phyloP scores from a whole-genome alignment of 2,797 vertebrate genomes.

The Neosilurus mollespiculum region DNA sequence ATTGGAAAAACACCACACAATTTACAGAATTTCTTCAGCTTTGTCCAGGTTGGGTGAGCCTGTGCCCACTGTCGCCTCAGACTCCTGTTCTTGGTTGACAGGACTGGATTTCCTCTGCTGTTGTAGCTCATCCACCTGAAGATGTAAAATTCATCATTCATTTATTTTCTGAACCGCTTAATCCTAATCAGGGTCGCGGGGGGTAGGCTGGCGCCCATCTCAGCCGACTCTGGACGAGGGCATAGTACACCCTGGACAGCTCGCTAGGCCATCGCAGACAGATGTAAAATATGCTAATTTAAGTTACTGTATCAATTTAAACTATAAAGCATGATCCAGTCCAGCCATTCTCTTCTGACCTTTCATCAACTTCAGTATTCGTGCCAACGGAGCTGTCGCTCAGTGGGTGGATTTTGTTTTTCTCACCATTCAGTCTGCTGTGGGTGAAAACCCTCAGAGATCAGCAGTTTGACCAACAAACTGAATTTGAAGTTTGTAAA shows the following conservation, averaged over 20 bases:
- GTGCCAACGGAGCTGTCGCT: not conserved
- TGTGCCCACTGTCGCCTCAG: not conserved
- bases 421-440: not conserved
- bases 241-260: too few relatives aligned
- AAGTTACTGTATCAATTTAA: not conserved
- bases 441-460: not conserved
- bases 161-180: too few relatives aligned
- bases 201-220: too few relatives aligned
- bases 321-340: not conserved
- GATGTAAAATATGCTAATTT: not conserved
- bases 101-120: not conserved
- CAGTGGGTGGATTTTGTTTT: slow-evolving; percentile 6
- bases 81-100: not conserved
- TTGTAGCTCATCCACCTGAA: not conserved
- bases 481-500: not conserved
- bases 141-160: too few relatives aligned
- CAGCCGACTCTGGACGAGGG: too few relatives aligned
- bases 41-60: not conserved
- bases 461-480: not conserved
- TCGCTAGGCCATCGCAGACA: too few relatives aligned
- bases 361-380: not conserved
- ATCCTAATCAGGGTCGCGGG: too few relatives aligned
- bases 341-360: not conserved
- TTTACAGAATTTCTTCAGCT: not conserved
- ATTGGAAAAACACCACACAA: not conserved